Base-by-base conservation (phyloP, 1,140 invertebrate genomes). In the Anadara kagoshimensis region DNA sequence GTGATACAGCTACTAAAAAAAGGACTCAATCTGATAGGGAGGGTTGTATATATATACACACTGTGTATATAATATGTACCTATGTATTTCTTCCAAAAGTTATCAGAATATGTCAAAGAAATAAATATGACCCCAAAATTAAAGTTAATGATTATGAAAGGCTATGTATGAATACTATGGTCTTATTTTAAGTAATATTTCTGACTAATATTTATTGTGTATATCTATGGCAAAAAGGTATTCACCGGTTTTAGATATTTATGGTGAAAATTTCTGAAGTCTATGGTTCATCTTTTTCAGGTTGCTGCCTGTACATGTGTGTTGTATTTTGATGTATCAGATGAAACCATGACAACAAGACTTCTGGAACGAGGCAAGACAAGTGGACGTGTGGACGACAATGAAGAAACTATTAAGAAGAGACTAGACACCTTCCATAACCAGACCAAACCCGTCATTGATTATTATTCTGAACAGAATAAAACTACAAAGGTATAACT, bases 341-440 rank as follows among this genome's bases (percentile, higher is more conserved):
- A 97, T 79, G 94, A 95, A 10, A 95, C 95, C 0, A 92, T 99
- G 91, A 93, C 93, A 0, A 90, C 93, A 71, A 92, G 98, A 62
- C 92, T 99, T 41, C 82, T 99, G 75, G 93, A 94, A 0, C 93
- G 98, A 69, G 98, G 95, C 0, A 92, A 94, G 66, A 96, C 94
- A 26, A 97, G 96, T 18, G 95, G 96, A 22, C 93, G 98, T n/a
- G 95, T 94, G 4, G 98, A 99, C 84, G 98, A 99, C 86, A 99
- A 99, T 83, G 95, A 95, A 86, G 96, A 96, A 79, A 99, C 98
- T 0, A 99, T 99, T 81, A 95, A 95, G 81, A 95, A 97, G 67
- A 92, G 98, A 41, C 91, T 99, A 54, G 91, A 94, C 58, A 99
- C 98, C 63, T 99, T 99, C 90, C 94, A 96, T 79, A 92, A 93